These are phyloP conservation scores for Neodon shergylaensis DNA, from an alignment of 2,113 vertebrate genomes.

Conservation along the genomic window DNA sequence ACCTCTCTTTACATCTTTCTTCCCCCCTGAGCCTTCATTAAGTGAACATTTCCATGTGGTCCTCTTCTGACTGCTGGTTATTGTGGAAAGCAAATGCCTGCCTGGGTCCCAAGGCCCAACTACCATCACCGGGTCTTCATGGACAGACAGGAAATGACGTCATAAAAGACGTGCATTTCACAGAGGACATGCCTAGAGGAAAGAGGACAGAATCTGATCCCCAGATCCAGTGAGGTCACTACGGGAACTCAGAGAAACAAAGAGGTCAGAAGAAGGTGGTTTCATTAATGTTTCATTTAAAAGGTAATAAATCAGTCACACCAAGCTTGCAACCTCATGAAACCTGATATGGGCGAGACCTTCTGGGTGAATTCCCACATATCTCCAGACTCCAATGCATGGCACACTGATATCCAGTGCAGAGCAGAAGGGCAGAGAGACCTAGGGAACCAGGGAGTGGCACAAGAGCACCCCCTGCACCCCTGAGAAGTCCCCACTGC, in stretches of 20 bases:
- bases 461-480: rapidly evolving
- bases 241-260: not conserved
- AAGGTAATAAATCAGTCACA: not conserved
- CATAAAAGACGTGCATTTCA: not conserved
- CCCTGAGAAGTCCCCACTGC: not conserved
- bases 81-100: not conserved
- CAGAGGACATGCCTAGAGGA: not conserved
- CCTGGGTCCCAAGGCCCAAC: not conserved
- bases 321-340: not conserved
- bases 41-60: not conserved
- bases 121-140: rapidly evolving
- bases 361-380: not conserved
- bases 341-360: not conserved
- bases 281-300: not conserved
- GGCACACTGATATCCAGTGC: not conserved
- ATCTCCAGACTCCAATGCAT: not conserved
- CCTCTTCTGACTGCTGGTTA: not conserved
- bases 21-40: not conserved
- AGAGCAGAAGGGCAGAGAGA: not conserved
- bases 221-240: not conserved
- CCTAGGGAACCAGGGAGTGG: rapidly evolving
- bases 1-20: not conserved
- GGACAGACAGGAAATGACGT: not conserved
- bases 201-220: not conserved
- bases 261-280: rapidly evolving